A percentile compares a stretch with the other conserved stretches of the same genome.
Conservation (phyloP, 2,113 vertebrate species). For the Chloebia gouldiae region DNA sequence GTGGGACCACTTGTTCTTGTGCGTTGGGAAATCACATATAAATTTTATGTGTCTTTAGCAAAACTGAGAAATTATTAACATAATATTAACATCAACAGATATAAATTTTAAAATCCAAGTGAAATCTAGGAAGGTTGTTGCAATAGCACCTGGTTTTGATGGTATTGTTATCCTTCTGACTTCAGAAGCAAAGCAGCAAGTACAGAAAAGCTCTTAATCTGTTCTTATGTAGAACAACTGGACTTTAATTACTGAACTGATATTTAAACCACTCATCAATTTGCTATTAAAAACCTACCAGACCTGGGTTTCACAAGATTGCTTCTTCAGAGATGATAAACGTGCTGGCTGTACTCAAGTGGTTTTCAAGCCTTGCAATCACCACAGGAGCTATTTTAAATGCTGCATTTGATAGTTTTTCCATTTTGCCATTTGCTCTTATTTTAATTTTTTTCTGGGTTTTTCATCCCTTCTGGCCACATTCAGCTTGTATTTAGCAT, state of each 20-base stretch:
- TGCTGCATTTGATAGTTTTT: background rate
- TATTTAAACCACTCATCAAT: background rate
- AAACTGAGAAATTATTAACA: background rate
- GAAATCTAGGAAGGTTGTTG: background rate
- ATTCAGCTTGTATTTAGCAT: background rate
- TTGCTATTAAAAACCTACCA: background rate
- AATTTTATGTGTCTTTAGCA: constrained; percentile 8
- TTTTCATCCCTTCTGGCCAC: background rate
- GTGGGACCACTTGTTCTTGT: background rate
- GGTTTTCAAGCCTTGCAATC: constrained; percentile 8
- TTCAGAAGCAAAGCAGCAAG: background rate
- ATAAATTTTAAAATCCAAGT: background rate
- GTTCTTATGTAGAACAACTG: background rate
- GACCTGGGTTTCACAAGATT: background rate
- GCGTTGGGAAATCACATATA: background rate
- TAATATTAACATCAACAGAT: background rate
- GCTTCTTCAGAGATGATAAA: background rate
- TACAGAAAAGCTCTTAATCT: background rate
- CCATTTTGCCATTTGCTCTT: background rate
- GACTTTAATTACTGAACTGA: background rate
- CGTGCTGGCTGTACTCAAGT: background rate
- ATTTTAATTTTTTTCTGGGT: background rate
- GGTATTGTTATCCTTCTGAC: background rate
- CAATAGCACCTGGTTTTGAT: background rate
- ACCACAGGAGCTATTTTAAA: background rate